Conservation (phyloP, 2,113 vertebrate genomes). For the Calidris pugnax region DNA sequence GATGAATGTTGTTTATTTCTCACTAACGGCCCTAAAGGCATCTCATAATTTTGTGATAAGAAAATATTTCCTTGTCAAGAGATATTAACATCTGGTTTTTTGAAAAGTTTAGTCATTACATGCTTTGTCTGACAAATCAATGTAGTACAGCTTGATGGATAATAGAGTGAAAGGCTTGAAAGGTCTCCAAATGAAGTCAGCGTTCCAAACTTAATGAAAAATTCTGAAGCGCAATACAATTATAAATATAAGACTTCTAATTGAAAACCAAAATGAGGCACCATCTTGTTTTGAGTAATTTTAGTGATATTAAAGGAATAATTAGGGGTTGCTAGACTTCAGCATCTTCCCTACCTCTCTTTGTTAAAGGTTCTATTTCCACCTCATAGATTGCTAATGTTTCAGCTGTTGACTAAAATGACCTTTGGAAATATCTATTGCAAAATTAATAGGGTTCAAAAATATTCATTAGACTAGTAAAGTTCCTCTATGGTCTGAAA, state of each 20-base stretch:
- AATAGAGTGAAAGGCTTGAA: background rate
- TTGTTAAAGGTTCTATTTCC: background rate
- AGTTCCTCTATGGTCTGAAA: background rate
- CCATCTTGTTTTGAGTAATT: background rate
- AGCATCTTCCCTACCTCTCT: background rate
- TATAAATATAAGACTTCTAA: background rate
- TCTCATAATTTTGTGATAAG: constrained; percentile 20
- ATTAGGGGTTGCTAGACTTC: background rate
- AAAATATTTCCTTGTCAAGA: constrained; percentile 51
- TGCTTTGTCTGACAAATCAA: constrained; percentile 9
- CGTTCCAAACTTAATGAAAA: background rate
- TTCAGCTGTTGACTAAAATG: background rate
- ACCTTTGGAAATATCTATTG: background rate
- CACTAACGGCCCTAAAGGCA: constrained; percentile 25
- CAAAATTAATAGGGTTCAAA: background rate
- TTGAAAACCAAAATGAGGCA: background rate
- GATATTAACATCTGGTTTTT: constrained; percentile 10
- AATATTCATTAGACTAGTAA: background rate
- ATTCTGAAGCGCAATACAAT: background rate
- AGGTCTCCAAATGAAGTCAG: background rate
- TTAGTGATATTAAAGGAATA: background rate
- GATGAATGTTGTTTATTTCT: constrained; percentile 44
- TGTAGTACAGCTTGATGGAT: constrained; percentile 3
- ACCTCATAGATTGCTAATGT: accelerated
- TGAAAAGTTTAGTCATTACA: constrained; percentile 19